A percentile compares a stretch with the other conserved stretches of the same genome.
Evolutionary conservation across 92 coral and sea anemone species (phyloP).

Genomic region (Phymanthus crucifer): DNA sequence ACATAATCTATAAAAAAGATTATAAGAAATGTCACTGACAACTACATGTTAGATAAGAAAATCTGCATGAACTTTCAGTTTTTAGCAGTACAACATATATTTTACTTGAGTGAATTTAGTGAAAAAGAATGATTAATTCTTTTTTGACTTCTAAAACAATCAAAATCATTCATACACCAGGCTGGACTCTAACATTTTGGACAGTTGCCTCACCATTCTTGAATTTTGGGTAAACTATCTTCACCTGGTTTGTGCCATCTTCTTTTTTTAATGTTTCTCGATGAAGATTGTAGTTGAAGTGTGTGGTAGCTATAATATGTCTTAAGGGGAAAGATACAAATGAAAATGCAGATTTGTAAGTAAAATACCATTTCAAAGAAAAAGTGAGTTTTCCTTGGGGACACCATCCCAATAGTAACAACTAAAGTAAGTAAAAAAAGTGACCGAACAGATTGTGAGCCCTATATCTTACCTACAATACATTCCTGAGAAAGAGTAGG

Average conservation of each 20-base stretch:
- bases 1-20: not conserved
- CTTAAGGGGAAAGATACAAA: not conserved
- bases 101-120: not conserved
- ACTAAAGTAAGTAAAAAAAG: not conserved
- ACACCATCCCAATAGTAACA: not conserved
- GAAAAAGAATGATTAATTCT: not conserved
- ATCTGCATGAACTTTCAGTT: not conserved
- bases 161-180: not conserved
- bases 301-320: not conserved
- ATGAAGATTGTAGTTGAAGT: slow-evolving; percentile 19
- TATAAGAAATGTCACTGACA: too few species aligned
- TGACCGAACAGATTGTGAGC: too few species aligned
- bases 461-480: not conserved
- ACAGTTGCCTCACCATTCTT: slow-evolving; percentile 21
- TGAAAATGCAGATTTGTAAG: not conserved
- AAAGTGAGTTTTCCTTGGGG: not conserved
- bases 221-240: slow-evolving; percentile 15
- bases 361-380: not conserved
- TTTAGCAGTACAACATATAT: not conserved
- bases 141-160: not conserved
- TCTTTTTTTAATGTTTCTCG: not conserved
- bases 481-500: not conserved
- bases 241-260: slow-evolving; percentile 3
- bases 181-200: not conserved
- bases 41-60: not conserved